phyloP scores from a whole-genome alignment of 2,888 invertebrate species.

The Theristus sp. region DNA sequence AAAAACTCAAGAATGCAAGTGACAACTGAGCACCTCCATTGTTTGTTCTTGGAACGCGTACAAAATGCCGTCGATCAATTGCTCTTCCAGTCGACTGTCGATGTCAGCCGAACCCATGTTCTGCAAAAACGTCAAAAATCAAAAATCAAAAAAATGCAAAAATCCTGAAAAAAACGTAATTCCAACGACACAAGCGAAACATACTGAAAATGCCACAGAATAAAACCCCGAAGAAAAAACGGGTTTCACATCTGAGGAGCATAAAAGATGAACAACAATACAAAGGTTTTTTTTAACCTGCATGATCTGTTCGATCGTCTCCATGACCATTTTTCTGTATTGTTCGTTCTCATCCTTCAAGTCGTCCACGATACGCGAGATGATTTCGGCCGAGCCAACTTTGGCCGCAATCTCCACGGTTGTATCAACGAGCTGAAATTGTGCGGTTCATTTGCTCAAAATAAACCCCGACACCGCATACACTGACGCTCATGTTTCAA shows the following conservation, averaged over 20 bases:
- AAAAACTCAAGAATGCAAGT: background rate
- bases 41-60: slow-evolving; percentile 99
- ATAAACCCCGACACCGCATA: too few species aligned
- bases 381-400: slow-evolving; percentile 97
- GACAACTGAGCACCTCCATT: slow-evolving; percentile 50
- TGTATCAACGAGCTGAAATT: slow-evolving; percentile 66
- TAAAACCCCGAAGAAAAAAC: too few species aligned
- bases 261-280: background rate
- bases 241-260: background rate
- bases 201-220: background rate
- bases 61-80: slow-evolving; percentile 92
- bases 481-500: too few species aligned
- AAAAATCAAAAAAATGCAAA: too few species aligned
- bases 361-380: slow-evolving; percentile 89
- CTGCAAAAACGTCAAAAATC: background rate
- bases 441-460: too few species aligned
- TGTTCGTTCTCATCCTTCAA: slow-evolving; percentile 98
- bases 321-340: slow-evolving; percentile 98
- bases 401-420: slow-evolving; percentile 99
- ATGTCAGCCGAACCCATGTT: slow-evolving; percentile 94
- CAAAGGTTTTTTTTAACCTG: too few species aligned
- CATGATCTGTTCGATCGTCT: slow-evolving; percentile 60
- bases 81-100: slow-evolving; percentile 90
- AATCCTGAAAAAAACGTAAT: background rate
- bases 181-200: background rate